A percentile compares a stretch with the other conserved stretches of the same genome.
Evolutionary conservation across 2,888 invertebrate species (phyloP).

Genomic region (Drosophila diplacantha): DNA sequence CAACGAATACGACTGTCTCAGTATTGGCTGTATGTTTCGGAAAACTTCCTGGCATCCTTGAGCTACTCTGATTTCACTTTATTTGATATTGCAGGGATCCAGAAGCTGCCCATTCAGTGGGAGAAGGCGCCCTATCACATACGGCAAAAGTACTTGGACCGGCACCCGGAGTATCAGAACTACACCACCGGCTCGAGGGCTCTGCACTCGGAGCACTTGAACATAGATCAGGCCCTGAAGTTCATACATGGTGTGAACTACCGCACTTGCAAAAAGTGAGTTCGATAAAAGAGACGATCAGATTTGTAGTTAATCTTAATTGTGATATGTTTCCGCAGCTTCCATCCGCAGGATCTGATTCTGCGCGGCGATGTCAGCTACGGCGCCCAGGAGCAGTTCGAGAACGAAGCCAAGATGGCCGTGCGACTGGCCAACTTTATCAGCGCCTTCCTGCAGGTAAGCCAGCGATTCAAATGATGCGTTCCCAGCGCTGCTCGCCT

Average conservation of each 20-base stretch:
- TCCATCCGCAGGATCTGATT: slow-evolving; percentile 85
- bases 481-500: slow-evolving; percentile 56
- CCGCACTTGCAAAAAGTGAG: slow-evolving; percentile 79
- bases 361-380: slow-evolving; percentile 92
- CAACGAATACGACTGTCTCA: slow-evolving; percentile 92
- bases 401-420: slow-evolving; percentile 97
- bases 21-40: slow-evolving; percentile 89
- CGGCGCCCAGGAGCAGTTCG: slow-evolving; percentile 92
- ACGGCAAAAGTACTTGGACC: slow-evolving; percentile 86
- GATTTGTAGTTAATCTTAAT: slow-evolving; percentile 1
- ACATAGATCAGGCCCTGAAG: slow-evolving; percentile 87
- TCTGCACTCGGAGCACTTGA: slow-evolving; percentile 83
- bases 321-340: slow-evolving; percentile 78
- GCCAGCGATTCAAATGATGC: slow-evolving; percentile 8
- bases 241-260: slow-evolving; percentile 85
- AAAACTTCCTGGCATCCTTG: too few species aligned
- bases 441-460: slow-evolving; percentile 93
- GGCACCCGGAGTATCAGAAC: slow-evolving; percentile 86
- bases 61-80: background rate
- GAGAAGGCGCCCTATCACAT: slow-evolving; percentile 84
- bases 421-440: slow-evolving; percentile 97
- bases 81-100: slow-evolving; percentile 83
- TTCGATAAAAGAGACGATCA: background rate
- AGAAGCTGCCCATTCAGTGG: slow-evolving; percentile 91
- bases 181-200: slow-evolving; percentile 83